Conservation (phyloP, 2,797 vertebrate genomes). For the Cryptoprocta ferox region DNA sequence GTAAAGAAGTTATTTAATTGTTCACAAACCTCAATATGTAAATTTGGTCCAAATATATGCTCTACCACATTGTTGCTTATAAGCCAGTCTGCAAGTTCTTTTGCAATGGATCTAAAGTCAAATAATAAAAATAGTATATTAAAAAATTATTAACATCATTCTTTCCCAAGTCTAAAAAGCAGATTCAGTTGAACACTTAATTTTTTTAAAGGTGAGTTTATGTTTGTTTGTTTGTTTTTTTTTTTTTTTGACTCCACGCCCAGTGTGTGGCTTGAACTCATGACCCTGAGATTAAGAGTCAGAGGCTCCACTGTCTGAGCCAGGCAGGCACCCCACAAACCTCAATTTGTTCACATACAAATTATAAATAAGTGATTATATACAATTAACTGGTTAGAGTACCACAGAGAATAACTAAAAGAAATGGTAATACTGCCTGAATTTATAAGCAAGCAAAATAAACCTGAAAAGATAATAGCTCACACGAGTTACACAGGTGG, state of each 20-base stretch:
- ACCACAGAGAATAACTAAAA: slow-evolving; percentile 42
- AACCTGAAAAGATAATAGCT: neutral
- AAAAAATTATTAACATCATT: neutral
- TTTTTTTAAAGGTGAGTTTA: neutral
- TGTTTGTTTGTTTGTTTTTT: no score
- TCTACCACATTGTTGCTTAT: slow-evolving; percentile 71
- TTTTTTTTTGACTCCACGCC: neutral
- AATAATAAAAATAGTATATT: slow-evolving; percentile 40
- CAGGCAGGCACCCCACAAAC: neutral
- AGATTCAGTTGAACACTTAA: neutral
- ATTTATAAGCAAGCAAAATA: slow-evolving; percentile 31
- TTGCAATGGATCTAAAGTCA: slow-evolving; percentile 93
- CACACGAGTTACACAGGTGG: neutral
- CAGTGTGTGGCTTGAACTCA: neutral
- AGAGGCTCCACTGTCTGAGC: neutral
- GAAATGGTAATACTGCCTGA: slow-evolving; percentile 27
- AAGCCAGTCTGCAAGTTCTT: slow-evolving; percentile 82
- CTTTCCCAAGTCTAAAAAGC: neutral
- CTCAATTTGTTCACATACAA: neutral
- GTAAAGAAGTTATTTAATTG: neutral
- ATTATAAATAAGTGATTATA: neutral
- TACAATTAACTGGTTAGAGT: slow-evolving; percentile 2
- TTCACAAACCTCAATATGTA: slow-evolving; percentile 93
- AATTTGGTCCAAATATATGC: slow-evolving; percentile 75
- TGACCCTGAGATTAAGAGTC: neutral